phyloP scores from a whole-genome alignment of 2,888 invertebrate species.

The Orthosia cruda region DNA sequence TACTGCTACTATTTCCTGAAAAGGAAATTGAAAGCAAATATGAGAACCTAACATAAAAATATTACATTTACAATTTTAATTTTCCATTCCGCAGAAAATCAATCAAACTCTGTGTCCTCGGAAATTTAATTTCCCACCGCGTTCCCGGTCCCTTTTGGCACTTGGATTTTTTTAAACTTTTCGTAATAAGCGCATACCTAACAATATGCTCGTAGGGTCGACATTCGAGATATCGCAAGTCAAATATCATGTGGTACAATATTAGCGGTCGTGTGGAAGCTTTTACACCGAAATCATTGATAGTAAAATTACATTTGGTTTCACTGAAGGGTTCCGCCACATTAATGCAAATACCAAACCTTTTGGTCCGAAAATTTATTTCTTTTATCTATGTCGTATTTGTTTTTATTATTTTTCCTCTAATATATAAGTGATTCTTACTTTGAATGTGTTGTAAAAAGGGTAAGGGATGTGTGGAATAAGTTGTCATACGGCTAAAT shows the following conservation, averaged over 20 bases:
- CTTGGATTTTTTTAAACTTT: constrained; percentile 49
- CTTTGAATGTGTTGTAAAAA: constrained; percentile 19
- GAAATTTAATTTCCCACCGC: constrained; percentile 51
- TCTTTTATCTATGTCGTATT: constrained; percentile 35
- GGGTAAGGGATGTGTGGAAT: constrained; percentile 1
- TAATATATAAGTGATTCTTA: constrained; percentile 44
- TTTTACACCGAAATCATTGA: constrained; percentile 36
- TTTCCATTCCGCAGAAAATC: constrained; percentile 44
- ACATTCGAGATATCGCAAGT: constrained; percentile 33
- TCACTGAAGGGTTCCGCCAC: constrained; percentile 39
- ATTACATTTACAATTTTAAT: constrained; percentile 38
- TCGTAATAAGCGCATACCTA: constrained; percentile 14
- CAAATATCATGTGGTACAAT: constrained; percentile 43
- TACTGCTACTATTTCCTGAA: constrained; percentile 9
- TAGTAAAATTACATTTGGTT: constrained; percentile 56
- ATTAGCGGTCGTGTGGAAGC: constrained; percentile 35
- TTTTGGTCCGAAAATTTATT: constrained; percentile 35
- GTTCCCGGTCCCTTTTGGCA: constrained; percentile 37
- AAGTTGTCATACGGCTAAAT: constrained; percentile 1
- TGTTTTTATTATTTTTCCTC: constrained; percentile 42
- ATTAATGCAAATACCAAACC: constrained; percentile 47
- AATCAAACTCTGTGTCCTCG: constrained; percentile 55
- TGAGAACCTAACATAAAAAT: constrained; percentile 13
- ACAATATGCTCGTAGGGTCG: constrained; percentile 34
- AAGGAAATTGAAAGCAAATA: constrained; percentile 33